Conservation (phyloP, 2,797 vertebrate species). For the Columba guinea region DNA sequence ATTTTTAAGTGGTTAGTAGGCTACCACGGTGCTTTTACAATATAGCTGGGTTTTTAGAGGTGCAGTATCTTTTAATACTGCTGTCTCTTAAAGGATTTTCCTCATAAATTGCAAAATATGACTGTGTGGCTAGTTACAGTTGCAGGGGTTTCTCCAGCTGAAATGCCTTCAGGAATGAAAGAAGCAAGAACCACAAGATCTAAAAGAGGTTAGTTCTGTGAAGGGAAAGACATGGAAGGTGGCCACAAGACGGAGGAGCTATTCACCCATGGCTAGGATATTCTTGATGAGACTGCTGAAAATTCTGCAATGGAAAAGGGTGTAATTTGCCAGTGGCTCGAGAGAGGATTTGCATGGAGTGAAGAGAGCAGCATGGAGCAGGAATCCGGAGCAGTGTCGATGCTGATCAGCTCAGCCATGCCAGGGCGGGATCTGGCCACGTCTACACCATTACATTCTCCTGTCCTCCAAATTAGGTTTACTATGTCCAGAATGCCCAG, state of each 20-base stretch:
- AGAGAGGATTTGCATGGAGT: background rate
- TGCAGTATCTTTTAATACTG: background rate
- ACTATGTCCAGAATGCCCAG: background rate
- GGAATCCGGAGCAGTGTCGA: background rate
- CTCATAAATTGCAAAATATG: background rate
- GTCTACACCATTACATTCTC: rapidly evolving
- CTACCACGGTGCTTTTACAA: background rate
- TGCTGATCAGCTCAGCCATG: background rate
- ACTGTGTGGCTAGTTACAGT: background rate
- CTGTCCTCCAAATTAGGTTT: background rate
- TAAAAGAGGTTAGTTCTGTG: background rate
- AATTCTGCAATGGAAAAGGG: background rate
- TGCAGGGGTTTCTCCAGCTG: background rate
- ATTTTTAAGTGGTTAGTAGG: background rate
- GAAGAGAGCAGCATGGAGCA: background rate
- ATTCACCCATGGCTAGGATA: background rate
- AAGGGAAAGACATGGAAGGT: background rate
- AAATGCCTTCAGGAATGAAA: background rate
- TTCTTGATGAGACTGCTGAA: background rate
- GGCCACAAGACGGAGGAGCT: background rate
- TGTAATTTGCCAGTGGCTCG: background rate
- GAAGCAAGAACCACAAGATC: background rate
- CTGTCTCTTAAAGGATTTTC: background rate
- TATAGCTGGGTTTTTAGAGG: background rate
- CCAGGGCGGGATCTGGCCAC: background rate